Evolutionary conservation across 2,113 vertebrate species (phyloP).

Genomic region (Lycocorax pyrrhopterus): DNA sequence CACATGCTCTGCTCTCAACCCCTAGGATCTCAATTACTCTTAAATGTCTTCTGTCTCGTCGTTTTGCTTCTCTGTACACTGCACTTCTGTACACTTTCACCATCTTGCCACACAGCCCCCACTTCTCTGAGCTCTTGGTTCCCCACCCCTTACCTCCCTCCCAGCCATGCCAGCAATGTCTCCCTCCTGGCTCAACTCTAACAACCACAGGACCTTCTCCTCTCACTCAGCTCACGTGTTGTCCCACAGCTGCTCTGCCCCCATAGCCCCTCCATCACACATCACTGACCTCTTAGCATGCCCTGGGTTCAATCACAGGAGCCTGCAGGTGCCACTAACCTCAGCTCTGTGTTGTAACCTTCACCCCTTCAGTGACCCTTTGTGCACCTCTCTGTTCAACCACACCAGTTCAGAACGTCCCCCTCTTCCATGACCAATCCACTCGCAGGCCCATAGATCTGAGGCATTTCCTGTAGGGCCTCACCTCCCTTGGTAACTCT

Average conservation of each 20-base stretch:
- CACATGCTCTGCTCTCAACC: not conserved
- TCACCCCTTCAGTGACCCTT: not conserved
- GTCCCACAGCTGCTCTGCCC: not conserved
- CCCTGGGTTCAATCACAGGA: not conserved
- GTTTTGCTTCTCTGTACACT: not conserved
- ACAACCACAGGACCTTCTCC: not conserved
- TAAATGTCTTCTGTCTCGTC: accelerated
- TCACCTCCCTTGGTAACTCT: not conserved
- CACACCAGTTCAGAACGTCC: not conserved
- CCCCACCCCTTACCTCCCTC: not conserved
- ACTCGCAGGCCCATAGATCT: not conserved
- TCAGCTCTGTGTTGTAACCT: not conserved
- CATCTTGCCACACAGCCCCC: not conserved
- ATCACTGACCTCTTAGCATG: not conserved
- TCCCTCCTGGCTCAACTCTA: not conserved
- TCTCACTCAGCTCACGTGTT: not conserved
- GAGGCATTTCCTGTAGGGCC: not conserved
- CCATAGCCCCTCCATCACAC: not conserved
- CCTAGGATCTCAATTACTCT: not conserved
- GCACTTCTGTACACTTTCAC: not conserved
- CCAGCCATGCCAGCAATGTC: not conserved
- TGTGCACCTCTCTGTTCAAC: not conserved
- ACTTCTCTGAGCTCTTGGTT: not conserved
- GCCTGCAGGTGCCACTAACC: not conserved
- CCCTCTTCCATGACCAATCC: not conserved